Conservation (phyloP, 2,888 invertebrate species). For the Acleris emargana region DNA sequence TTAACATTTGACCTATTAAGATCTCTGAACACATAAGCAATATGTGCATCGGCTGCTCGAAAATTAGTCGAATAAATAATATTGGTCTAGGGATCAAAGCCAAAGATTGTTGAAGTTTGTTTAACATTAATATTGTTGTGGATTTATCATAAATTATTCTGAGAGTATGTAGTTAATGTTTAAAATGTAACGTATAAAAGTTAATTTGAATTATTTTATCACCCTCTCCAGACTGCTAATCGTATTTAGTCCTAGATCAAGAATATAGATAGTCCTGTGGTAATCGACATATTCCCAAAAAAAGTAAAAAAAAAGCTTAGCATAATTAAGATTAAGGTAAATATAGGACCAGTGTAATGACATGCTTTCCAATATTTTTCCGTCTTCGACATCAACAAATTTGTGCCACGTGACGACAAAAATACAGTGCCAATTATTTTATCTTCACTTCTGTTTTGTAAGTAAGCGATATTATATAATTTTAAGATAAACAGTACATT, state of each 20-base stretch:
- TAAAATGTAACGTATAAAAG: slow-evolving; percentile 68
- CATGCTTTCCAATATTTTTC: slow-evolving; percentile 63
- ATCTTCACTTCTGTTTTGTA: slow-evolving; percentile 44
- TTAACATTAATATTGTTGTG: slow-evolving; percentile 82
- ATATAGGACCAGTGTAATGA: slow-evolving; percentile 73
- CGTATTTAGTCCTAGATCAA: slow-evolving; percentile 75
- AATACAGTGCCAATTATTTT: slow-evolving; percentile 68
- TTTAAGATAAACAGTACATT: slow-evolving; percentile 34
- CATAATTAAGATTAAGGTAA: slow-evolving; percentile 69
- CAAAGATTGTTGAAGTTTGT: slow-evolving; percentile 90
- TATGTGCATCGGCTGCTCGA: slow-evolving; percentile 70
- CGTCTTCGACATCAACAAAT: slow-evolving; percentile 47
- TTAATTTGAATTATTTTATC: slow-evolving; percentile 73
- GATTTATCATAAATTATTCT: slow-evolving; percentile 82
- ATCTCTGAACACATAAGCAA: slow-evolving; percentile 73
- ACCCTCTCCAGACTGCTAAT: slow-evolving; percentile 83
- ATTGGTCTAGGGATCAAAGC: slow-evolving; percentile 93
- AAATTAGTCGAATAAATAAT: slow-evolving; percentile 74
- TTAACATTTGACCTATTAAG: slow-evolving; percentile 73
- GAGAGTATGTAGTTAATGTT: slow-evolving; percentile 71
- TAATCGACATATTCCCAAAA: slow-evolving; percentile 76
- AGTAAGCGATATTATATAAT: slow-evolving; percentile 43
- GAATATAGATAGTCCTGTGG: slow-evolving; percentile 72
- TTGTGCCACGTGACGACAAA: slow-evolving; percentile 66
- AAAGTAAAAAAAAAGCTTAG: slow-evolving; percentile 70